Evolutionary conservation across 2,888 invertebrate genomes (phyloP), one percentile per base, ranked within the genome.

Genomic region (Seira ritae): DNA sequence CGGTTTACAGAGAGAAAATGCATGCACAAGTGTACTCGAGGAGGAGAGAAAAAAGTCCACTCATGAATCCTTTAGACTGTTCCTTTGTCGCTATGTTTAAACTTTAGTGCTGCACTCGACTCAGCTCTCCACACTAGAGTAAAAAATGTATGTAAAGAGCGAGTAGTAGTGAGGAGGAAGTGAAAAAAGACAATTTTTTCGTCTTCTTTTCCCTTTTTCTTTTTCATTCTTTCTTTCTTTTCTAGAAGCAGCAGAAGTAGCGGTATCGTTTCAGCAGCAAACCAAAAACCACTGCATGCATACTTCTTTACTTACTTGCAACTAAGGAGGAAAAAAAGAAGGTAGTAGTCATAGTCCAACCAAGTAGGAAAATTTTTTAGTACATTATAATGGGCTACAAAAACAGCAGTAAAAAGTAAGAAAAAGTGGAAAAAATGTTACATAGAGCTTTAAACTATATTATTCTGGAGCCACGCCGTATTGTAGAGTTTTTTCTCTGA

Each of bases 51-150:
- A 8, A 42, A 42, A 42, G 42, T 62, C 24, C 42, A 10, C 77
- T 50, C 80, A 80, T 80, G 80, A 80, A 80, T 74, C 74, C 80
- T 80, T 80, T 80, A 80, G 42, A 69, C 15, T 69, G 42, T 42
- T 42, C 42, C 42, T 42, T 42, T 42, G 42, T 42, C 42, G 6
- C 42, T 42, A 42, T 42, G 42, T 42, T 42, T 42, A 42, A 42
- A 42, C 42, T 42, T 42, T 42, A 42, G 42, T 42, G 12, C 42
- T 42, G 42, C 42, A 37, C 37, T 70, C 42, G 19, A 62, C 19
- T 62, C 17, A 15, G n/a, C 6, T 62, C 23, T 67, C 67, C 23
- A 3, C 19, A 22, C 19, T 67, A 15, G n/a, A 22, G 67, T 67
- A 67, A 12, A 23, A 67, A 67, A 24, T 4, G 10, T 4, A 60